Base-by-base conservation (phyloP, 2,888 invertebrate species). In the Protodeltote pygarga region DNA sequence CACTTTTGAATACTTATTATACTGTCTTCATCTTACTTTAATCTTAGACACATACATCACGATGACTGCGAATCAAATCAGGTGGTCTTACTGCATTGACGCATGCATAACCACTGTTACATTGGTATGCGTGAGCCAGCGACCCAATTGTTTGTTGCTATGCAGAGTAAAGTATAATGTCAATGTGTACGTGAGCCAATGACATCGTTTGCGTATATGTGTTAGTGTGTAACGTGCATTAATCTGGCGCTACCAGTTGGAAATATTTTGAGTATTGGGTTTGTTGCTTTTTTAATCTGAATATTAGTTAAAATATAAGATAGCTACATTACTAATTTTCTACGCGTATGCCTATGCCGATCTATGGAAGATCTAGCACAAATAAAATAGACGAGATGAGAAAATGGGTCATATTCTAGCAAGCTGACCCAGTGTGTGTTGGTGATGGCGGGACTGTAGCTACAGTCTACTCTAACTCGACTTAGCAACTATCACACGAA, bases 61-160 rank as follows among this genome's bases (percentile, higher is more conserved):
- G 44, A 47, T 65, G 49, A 57, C 52, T 50, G 25, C 31, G 29
- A 58, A 52, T 39, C 39, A 45, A 60, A 44, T 65, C 45, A 15
- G 49, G 42, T 60, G 61, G 40, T 39, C 47, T 50, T 38, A 34
- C 37, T 39, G 35, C 33, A 37, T 60, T 57, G 42, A 28, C 51
- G 40, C 29, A 54, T 54, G 48, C 45, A 42, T 29, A 48, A 48
- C 32, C 25, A 53, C 29, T 33, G 17, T 31, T 28, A 23, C 27
- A 29, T 16, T 17, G 11, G 47, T 59, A 41, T 53, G 47, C 13
- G 44, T 50, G 38, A 41, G 44, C 46, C 17, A 19, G 19, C 41
- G 47, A 63, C 63, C 55, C 27, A 58, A 48, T 58, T 66, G 44
- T 40, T 47, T 37, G 46, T 52, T 61, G 46, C 57, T 61, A 55